Evolutionary conservation across 2,888 invertebrate genomes (phyloP), one percentile per base, ranked within the genome.

Genomic region (Anodontia alba): DNA sequence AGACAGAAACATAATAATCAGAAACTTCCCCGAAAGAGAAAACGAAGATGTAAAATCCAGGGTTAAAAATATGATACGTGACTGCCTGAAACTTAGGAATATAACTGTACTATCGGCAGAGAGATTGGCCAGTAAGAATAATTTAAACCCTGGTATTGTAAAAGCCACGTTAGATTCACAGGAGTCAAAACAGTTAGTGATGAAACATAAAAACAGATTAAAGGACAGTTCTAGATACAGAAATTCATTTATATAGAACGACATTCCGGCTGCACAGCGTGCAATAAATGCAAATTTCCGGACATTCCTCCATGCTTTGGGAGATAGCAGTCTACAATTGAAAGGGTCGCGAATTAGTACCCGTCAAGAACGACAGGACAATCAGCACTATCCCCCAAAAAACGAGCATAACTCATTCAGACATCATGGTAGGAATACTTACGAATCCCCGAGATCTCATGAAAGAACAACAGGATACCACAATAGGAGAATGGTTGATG

Each of bases 271-370:
- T 29, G 57, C 26, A 23, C 57, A 57, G 29, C 57, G 57, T 8
- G 57, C 57, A 57, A 57, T 57, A 29, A 57, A 57, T 26, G 26
- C 57, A 8, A 57, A 57, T 57, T 57, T 57, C 29, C 23, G 57
- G 5, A 57, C 57, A 10, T 20, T 57, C 1, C 23, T 57, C 3
- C 3, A 57, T 29, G 57, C 57, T 5, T 26, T 57, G 7, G 29
- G 57, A 26, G 57, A 57, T 10, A 57, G 29, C 5, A 23, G 29
- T 26, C 29, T 57, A 17, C 57, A 57, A 26, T 17, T 57, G 29
- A 57, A 26, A 57, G 57, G 57, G 17, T 57, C 57, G 20, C 57
- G 57, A 29, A 57, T 57, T 10, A 57, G 57, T 17, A 5, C 17
- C 7, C 57, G 57, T 26, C 23, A 57, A 8, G 29, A 57, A 3